Base-by-base conservation (phyloP, 37 sponge, comb jelly and placozoan species). In the Cladorhizidae sp. region DNA sequence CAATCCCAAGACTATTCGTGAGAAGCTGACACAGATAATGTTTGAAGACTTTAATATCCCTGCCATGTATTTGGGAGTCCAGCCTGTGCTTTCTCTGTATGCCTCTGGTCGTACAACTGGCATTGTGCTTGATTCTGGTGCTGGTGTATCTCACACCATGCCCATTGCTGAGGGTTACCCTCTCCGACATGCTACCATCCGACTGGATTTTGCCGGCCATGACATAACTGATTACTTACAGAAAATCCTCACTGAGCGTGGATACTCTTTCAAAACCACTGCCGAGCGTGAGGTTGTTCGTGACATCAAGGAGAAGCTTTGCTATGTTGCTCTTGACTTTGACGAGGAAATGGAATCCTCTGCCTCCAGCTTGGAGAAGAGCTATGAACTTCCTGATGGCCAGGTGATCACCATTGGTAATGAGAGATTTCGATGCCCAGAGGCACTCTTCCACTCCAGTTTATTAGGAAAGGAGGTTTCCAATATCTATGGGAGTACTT, bases 21-120 rank as follows among this genome's bases (percentile, higher is more conserved):
- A 98, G 83, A 98, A 98, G 92, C 95, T 98, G 98, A 98, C 98
- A 73, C 98, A 98, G 84, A 98, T 98, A 93, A 98, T 98, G 98
- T 98, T 98, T 85, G 98, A 98, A 88, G 91, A 93, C 83, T 98
- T 98, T 94, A 95, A 98, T 91, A 91, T 89, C 59, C 98, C 98
- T 71, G 98, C 98, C 71, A 95, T 98, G 96, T 95, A 95, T 83
- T 92, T 98, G 52, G 95, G 93, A 83, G 93, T 95, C 91, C 98
- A 98, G 89, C 93, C 95, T 70, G 96, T 98, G 74, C 90, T 98
- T 51, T 98, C 98, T 35, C 91, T 98, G 85, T 98, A 98, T 87
- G 98, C 98, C 52, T 95, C 96, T 78, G 96, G 98, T 17, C 93
- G 95, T 76, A 98, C 96, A 83, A 98, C 95, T 59, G 98, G 98